Evolutionary conservation across 2,797 vertebrate species (phyloP).

Genomic region (Moxostoma hubbsi): DNA sequence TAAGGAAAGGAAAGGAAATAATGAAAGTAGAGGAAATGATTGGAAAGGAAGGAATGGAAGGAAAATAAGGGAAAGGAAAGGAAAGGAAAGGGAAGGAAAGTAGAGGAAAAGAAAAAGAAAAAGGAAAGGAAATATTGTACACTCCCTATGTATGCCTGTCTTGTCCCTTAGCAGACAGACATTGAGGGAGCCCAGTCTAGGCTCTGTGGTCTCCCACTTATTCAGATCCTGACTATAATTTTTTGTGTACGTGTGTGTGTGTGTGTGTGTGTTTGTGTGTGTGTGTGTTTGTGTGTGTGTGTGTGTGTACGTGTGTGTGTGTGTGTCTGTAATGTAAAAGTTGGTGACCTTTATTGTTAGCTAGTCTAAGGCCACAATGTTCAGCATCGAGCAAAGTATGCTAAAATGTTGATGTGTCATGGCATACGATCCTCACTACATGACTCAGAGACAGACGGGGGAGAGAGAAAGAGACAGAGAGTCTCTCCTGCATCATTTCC

Average conservation of each 20-base stretch:
- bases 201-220: conserved; percentile 7
- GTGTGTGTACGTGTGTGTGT: not conserved
- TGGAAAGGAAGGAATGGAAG: not conserved
- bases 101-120: too few species aligned
- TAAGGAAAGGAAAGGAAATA: not conserved
- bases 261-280: not conserved
- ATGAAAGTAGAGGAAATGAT: not conserved
- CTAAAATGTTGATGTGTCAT: conserved; percentile 36
- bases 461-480: conserved; percentile 35
- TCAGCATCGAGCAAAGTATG: conserved; percentile 12
- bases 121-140: not conserved
- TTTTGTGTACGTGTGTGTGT: not conserved
- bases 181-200: conserved; percentile 19
- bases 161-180: conserved; percentile 12
- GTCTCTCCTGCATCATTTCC: conserved; percentile 52
- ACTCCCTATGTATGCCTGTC: not conserved
- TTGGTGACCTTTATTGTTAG: conserved; percentile 23
- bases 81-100: not conserved
- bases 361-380: conserved; percentile 17
- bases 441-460: conserved; percentile 42
- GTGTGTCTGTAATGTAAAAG: not conserved
- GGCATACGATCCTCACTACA: conserved; percentile 30
- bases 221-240: conserved; percentile 11
- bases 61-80: not conserved
- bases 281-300: not conserved